phyloP scores from a whole-genome alignment of 2,113 vertebrate species.

The Dicrurus megarhynchus region DNA sequence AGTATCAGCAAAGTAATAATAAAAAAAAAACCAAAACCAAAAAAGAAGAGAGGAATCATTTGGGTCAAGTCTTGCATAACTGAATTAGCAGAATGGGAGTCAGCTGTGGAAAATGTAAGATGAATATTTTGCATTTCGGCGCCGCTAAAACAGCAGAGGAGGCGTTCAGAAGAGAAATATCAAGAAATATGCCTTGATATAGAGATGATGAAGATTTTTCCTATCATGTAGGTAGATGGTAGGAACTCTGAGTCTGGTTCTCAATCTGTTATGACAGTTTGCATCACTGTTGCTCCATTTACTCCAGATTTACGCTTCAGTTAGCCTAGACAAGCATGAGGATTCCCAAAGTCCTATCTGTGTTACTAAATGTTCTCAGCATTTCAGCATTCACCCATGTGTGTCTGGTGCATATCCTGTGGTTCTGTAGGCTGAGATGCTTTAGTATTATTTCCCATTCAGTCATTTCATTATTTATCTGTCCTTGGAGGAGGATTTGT shows the following conservation, averaged over 20 bases:
- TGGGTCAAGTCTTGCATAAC: neutral
- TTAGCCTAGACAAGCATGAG: constrained; percentile 11
- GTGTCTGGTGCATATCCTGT: constrained; percentile 18
- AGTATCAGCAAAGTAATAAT: neutral
- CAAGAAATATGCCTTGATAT: neutral
- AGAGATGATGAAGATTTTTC: neutral
- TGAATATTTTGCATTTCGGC: neutral
- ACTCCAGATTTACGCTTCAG: neutral
- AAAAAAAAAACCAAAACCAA: neutral
- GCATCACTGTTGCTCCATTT: constrained; percentile 44
- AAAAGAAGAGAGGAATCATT: neutral
- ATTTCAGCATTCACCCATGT: constrained; percentile 23
- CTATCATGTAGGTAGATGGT: neutral
- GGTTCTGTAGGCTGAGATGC: neutral
- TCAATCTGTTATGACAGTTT: constrained; percentile 35
- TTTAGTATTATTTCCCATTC: neutral
- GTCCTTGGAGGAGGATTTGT: constrained; percentile 31
- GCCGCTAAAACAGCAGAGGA: rapidly evolving
- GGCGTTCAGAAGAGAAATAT: neutral
- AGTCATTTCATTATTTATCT: constrained; percentile 47
- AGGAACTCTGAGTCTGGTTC: neutral
- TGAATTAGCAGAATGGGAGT: neutral
- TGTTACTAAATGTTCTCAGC: constrained; percentile 39
- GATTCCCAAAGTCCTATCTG: neutral
- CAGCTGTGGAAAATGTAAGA: neutral